Evolutionary conservation across 2,113 vertebrate species (phyloP), one percentile per base, ranked within the genome.

Genomic region (Pan troglodytes): DNA sequence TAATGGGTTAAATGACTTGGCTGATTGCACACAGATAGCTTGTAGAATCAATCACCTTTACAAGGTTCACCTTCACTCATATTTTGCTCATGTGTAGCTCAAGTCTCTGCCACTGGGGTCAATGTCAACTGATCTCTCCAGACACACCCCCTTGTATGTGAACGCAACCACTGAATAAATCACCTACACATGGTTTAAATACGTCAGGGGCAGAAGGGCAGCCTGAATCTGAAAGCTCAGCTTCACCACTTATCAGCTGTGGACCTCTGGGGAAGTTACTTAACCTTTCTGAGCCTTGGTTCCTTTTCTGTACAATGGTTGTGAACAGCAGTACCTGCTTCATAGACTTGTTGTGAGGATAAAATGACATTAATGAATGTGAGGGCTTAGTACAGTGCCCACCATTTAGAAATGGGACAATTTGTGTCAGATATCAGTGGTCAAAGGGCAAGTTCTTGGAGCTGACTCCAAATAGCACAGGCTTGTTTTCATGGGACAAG

Each of bases 401-500:
- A 8, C 11, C 11, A 6, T 0, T 4, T 9, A 11, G 64, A 48
- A 78, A 2, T 35, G 6, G 8, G 7, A 9, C 52, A 4, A 1
- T 18, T 1, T 3, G 17, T 27, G 23, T 67, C 76, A 35, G 64
- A 40, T 17, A 5, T 22, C 17, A 14, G 48, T 5, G 1, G 32
- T 38, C 32, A 5, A 3, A 17, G 18, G 76, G 40, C 11, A 72
- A 35, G 9, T 10, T 43, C 27, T 12, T 32, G 52, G 67, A 52
- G 55, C n/a, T 30, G 18, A 57, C 70, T 22, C 57, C 80, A 57
- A 13, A 25, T 2, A 32, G 52, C 64, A 17, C 55, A 13, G 67
- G 43, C 18, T 50, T 89, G 78, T 82, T 50, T 35, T 48, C 64
- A 4, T 14, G 64, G 1, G 13, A 14, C 23, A 23, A 10, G 43